Conservation (phyloP, 2,113 vertebrate genomes). For the Camelus bactrianus region DNA sequence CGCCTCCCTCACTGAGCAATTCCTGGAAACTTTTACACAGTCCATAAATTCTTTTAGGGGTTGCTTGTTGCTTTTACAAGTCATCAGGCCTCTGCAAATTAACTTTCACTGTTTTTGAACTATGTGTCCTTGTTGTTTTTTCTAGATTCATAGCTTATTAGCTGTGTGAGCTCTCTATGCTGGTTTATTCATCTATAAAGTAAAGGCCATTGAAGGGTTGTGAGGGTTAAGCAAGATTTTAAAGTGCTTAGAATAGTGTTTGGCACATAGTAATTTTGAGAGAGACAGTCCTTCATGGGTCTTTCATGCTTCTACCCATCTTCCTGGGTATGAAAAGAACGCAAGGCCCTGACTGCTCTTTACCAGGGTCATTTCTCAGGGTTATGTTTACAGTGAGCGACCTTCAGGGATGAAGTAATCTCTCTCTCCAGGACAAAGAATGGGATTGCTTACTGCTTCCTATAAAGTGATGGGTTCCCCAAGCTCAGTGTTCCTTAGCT, state of each 20-base stretch:
- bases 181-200: slow-evolving; percentile 35
- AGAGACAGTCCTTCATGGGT: neutral
- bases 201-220: neutral
- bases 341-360: neutral
- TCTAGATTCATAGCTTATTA: neutral
- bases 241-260: neutral
- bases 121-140: neutral
- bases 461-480: neutral
- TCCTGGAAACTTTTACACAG: neutral
- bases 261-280: neutral
- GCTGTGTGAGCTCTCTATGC: neutral
- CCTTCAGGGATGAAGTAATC: slow-evolving; percentile 12
- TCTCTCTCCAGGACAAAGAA: slow-evolving; percentile 1
- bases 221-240: slow-evolving; percentile 5
- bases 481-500: neutral
- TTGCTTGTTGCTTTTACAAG: slow-evolving; percentile 30
- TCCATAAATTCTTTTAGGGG: neutral
- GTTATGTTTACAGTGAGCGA: neutral
- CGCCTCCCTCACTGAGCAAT: neutral
- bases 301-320: neutral
- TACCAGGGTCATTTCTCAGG: neutral
- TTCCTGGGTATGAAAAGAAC: neutral
- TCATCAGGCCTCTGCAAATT: neutral
- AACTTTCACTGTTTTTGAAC: neutral
- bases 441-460: slow-evolving; percentile 17